These are phyloP conservation scores for Lepilemur septentrionalis DNA, from an alignment of 2,797 vertebrate genomes.

Conservation along the genomic window DNA sequence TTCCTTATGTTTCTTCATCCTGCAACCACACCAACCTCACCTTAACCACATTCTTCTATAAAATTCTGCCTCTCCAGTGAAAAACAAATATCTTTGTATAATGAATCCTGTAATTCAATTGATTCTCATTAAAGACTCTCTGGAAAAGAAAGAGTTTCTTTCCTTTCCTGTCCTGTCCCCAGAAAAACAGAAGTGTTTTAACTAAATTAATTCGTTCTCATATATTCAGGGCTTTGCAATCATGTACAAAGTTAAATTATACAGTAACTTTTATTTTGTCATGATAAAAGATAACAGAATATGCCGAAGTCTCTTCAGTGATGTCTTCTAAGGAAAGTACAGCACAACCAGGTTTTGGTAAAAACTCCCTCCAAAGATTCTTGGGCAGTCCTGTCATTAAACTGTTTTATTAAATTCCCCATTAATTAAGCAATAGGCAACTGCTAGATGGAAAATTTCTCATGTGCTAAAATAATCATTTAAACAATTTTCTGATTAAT, in stretches of 20 bases:
- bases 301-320: background rate
- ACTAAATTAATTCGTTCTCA: background rate
- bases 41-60: background rate
- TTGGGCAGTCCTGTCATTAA: background rate
- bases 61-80: background rate
- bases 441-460: background rate
- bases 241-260: background rate
- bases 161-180: background rate
- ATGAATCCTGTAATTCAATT: background rate
- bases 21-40: background rate
- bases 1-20: background rate
- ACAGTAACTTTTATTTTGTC: background rate
- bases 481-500: slow-evolving; percentile 11
- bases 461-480: background rate
- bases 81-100: background rate
- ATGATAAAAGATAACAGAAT: background rate
- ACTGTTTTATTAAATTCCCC: background rate
- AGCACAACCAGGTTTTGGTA: background rate
- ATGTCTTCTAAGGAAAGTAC: background rate
- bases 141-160: background rate
- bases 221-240: background rate
- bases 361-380: slow-evolving; percentile 36
- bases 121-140: background rate
- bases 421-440: slow-evolving; percentile 4
- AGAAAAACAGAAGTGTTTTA: background rate